phyloP scores from a whole-genome alignment of 2,888 invertebrate species.

The Bombylius major region DNA sequence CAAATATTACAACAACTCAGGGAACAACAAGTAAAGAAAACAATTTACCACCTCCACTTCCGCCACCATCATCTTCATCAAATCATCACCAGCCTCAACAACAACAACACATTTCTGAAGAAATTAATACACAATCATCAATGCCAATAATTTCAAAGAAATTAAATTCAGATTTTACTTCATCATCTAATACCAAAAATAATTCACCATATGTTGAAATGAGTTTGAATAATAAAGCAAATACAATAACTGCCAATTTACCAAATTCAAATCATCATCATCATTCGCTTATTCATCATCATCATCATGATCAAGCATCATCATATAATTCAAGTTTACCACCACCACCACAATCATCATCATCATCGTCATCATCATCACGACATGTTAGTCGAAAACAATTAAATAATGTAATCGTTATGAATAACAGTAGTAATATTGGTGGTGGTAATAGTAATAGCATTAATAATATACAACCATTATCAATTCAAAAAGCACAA shows the following conservation, averaged over 20 bases:
- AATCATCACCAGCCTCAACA: not conserved
- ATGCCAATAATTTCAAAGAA: conserved; percentile 17
- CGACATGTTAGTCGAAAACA: conserved; percentile 14
- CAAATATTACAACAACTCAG: not conserved
- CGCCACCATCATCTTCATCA: not conserved
- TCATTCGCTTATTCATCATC: not conserved
- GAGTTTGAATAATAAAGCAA: conserved; percentile 13
- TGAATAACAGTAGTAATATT: not conserved
- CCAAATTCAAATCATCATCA: not conserved
- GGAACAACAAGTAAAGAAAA: conserved; percentile 7
- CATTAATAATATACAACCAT: conserved; percentile 5
- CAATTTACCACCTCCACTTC: not conserved
- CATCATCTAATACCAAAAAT: not conserved
- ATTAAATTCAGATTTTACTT: conserved; percentile 21
- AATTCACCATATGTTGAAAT: conserved; percentile 18
- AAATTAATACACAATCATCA: not conserved
- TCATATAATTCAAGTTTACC: not conserved
- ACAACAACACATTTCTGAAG: not conserved
- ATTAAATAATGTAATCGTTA: conserved; percentile 8
- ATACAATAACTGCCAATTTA: conserved; percentile 6
- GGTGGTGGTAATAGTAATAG: not conserved
- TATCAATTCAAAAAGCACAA: conserved; percentile 18
- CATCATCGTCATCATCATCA: conserved; percentile 2
- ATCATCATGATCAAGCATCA: not conserved
- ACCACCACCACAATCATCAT: not conserved